phyloP scores from a whole-genome alignment of 2,888 invertebrate species.

The Brachynemurus nebulosus region DNA sequence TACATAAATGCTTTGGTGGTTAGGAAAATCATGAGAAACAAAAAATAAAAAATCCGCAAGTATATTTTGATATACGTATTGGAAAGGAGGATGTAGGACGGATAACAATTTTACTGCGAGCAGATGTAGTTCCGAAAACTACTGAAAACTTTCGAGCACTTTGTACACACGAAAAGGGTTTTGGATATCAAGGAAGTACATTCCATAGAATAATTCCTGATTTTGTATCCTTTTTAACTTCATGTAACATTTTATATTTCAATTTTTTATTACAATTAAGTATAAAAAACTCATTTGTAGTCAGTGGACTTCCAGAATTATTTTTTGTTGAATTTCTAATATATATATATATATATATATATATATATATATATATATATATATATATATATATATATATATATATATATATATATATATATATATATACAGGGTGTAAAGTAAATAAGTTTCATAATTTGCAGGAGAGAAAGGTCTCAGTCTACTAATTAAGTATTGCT shows the following conservation, averaged over 20 bases:
- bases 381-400: no score
- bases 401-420: no score
- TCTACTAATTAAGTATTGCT: no score
- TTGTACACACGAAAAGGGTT: constrained; percentile 95
- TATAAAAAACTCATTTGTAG: no score
- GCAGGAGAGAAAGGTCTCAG: no score
- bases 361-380: no score
- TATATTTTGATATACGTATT: constrained; percentile 89
- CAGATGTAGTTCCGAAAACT: constrained; percentile 90
- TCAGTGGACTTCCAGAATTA: no score
- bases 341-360: no score
- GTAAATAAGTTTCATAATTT: no score
- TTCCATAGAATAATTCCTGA: constrained; percentile 96
- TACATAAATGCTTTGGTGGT: not conserved
- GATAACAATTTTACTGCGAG: constrained; percentile 79
- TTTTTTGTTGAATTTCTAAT: no score
- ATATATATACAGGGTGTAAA: no score
- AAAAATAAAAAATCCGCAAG: constrained; percentile 67
- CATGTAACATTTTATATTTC: not conserved
- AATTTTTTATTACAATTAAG: not conserved
- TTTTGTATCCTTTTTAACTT: constrained; percentile 55
- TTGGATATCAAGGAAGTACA: constrained; percentile 80
- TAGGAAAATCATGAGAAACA: constrained; percentile 22
- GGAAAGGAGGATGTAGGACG: constrained; percentile 80
- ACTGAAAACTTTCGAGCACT: constrained; percentile 86